phyloP scores from a whole-genome alignment of 2,888 invertebrate species.

The Dryococelus australis region DNA sequence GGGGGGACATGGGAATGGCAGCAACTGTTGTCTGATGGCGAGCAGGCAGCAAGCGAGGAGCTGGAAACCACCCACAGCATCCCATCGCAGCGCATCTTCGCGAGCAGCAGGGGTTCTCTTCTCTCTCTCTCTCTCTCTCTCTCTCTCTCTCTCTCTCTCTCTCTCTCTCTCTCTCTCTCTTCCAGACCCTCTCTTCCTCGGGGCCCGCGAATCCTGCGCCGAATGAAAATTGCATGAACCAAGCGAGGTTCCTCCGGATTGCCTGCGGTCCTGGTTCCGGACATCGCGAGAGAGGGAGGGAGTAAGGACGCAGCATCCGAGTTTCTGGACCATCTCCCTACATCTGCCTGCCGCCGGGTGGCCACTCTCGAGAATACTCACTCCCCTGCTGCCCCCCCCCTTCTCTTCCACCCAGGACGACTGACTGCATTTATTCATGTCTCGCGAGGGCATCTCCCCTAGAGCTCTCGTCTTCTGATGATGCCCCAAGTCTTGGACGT shows the following conservation, averaged over 20 bases:
- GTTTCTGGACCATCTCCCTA: neutral
- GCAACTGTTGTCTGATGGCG: conserved; percentile 17
- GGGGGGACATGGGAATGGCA: neutral
- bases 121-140: no score
- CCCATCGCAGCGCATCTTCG: no score
- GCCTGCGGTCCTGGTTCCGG: neutral
- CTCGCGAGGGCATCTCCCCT: neutral
- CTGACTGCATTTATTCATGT: neutral
- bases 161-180: no score
- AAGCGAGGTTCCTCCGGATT: neutral
- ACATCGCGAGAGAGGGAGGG: neutral
- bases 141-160: no score
- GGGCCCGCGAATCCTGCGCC: neutral
- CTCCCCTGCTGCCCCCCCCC: neutral
- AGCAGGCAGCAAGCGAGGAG: neutral
- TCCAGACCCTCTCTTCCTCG: conserved; percentile 21
- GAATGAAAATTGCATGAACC: conserved; percentile 44
- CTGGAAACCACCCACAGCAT: no score
- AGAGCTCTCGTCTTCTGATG: neutral
- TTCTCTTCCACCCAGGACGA: neutral
- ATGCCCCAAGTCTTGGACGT: neutral
- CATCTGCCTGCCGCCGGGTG: neutral
- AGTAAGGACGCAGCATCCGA: neutral
- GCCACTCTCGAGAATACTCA: neutral
- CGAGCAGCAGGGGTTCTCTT: neutral